Evolutionary conservation across 2,888 invertebrate genomes (phyloP).

Genomic region (Leuctra nigra): DNA sequence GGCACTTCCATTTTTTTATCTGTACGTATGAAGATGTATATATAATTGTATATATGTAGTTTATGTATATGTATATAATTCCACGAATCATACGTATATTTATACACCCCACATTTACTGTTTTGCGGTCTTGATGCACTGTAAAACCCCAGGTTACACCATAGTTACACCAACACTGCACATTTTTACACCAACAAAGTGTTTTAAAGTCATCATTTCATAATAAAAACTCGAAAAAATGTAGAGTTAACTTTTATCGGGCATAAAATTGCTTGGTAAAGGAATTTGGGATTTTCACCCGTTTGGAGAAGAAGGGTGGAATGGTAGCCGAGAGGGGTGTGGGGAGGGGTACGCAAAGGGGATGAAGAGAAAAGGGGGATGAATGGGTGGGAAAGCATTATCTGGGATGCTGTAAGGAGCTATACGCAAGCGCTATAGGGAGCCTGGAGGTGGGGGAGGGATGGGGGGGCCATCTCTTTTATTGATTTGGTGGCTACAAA

Average conservation of each 20-base stretch:
- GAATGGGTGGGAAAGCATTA: slow-evolving; percentile 5
- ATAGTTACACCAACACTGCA: too few relatives aligned
- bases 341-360: background rate
- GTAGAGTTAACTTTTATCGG: slow-evolving; percentile 18
- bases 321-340: background rate
- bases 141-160: too few relatives aligned
- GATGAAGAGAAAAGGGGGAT: slow-evolving; percentile 7
- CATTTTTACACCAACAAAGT: slow-evolving; percentile 16
- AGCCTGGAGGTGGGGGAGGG: too few relatives aligned
- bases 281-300: slow-evolving; percentile 18
- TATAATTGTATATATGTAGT: too few relatives aligned
- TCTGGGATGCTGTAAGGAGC: slow-evolving; percentile 15
- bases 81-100: too few relatives aligned
- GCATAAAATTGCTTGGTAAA: slow-evolving; percentile 15
- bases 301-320: slow-evolving; percentile 22
- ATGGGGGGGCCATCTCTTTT: slow-evolving; percentile 13
- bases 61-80: too few relatives aligned
- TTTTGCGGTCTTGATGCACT: too few relatives aligned
- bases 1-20: too few relatives aligned
- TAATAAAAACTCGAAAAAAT: slow-evolving; percentile 14
- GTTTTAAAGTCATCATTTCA: slow-evolving; percentile 16
- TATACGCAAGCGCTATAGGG: background rate
- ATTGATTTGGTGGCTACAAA: slow-evolving; percentile 20
- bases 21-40: too few relatives aligned
- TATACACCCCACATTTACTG: too few relatives aligned